Evolutionary conservation across 1,140 invertebrate genomes (phyloP).

Genomic region (Bombus impatiens): DNA sequence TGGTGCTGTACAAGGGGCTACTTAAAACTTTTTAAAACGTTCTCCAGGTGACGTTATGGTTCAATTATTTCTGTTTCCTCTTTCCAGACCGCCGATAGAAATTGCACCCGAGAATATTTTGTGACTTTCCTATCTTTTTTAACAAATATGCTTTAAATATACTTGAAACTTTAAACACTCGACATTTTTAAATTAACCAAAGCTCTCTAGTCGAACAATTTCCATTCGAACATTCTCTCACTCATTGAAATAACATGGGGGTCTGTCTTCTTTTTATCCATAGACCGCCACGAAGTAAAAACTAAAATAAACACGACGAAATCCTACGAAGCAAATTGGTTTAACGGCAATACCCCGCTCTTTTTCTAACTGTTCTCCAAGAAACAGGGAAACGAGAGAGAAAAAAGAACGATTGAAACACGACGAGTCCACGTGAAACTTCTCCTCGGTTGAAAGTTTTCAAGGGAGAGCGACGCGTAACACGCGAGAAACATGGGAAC

Average conservation of each 20-base stretch:
- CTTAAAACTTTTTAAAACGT: conserved; percentile 76
- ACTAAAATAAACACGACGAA: background rate
- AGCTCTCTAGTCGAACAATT: background rate
- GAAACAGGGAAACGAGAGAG: background rate
- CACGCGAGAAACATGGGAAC: conserved; percentile 1
- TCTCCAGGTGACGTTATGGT: conserved; percentile 71
- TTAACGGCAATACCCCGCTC: background rate
- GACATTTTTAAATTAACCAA: background rate
- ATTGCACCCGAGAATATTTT: background rate
- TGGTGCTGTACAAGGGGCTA: conserved; percentile 63
- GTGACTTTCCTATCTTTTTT: background rate
- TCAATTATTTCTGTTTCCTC: conserved; percentile 71
- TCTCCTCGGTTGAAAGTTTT: conserved; percentile 22
- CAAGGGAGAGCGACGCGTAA: conserved; percentile 3
- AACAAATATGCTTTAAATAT: background rate
- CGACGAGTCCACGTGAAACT: conserved; percentile 4
- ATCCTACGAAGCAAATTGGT: conserved; percentile 20
- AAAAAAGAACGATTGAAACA: background rate
- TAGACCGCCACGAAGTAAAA: background rate
- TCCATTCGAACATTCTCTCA: background rate
- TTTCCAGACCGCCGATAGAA: background rate
- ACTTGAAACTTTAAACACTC: background rate
- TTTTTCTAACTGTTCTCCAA: background rate
- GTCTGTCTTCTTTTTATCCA: background rate
- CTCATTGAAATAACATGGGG: background rate